These are phyloP conservation scores for Oncorhynchus masou DNA, from an alignment of 2,113 vertebrate genomes.

Conservation along the genomic window DNA sequence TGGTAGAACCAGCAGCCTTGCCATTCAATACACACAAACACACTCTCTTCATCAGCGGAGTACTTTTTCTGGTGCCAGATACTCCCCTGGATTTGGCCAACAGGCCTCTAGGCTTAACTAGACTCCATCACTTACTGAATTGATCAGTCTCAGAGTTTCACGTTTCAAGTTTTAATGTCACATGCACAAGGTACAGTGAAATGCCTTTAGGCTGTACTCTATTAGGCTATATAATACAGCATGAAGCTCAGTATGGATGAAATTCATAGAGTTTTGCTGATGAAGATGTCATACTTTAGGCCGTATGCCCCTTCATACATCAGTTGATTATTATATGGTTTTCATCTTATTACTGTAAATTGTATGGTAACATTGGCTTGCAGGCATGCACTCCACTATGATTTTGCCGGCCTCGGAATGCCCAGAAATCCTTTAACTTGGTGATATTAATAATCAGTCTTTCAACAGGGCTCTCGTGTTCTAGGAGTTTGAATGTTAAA, in stretches of 20 bases:
- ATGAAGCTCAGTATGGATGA: neutral
- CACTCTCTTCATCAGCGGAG: too few relatives aligned
- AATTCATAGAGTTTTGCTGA: neutral
- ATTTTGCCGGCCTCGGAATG: constrained; percentile 4
- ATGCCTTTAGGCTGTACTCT: too few relatives aligned
- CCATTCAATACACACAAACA: too few relatives aligned
- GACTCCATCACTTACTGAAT: too few relatives aligned
- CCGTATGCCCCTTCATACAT: neutral
- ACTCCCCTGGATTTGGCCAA: too few relatives aligned
- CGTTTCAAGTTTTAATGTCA: too few relatives aligned
- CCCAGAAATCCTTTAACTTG: constrained; percentile 31
- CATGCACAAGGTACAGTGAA: too few relatives aligned
- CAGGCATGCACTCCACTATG: constrained; percentile 17
- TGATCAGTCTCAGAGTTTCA: too few relatives aligned
- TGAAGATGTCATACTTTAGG: neutral
- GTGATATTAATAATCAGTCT: constrained; percentile 48
- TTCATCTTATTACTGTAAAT: constrained; percentile 20
- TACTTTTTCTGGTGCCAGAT: too few relatives aligned
- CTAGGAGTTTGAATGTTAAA: constrained; percentile 32
- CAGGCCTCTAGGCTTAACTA: too few relatives aligned
- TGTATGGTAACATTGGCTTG: constrained; percentile 18
- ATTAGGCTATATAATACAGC: neutral
- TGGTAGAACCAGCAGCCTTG: too few relatives aligned
- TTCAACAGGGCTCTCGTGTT: constrained; percentile 46
- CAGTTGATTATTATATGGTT: neutral